phyloP scores from a whole-genome alignment of 2,113 vertebrate genomes.

The Pycnonotus jocosus region DNA sequence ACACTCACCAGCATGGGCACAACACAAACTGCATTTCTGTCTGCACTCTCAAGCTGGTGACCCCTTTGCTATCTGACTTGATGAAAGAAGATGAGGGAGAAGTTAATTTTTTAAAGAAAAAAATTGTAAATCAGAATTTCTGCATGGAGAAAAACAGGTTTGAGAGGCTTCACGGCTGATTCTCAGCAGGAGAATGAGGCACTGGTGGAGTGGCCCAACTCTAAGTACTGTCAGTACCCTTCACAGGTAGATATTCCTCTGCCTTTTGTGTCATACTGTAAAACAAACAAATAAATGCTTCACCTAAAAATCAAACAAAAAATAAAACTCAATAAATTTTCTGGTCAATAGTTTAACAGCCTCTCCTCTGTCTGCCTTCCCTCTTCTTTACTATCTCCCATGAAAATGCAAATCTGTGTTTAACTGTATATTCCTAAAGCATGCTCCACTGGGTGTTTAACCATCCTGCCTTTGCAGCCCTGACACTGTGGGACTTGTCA shows the following conservation, averaged over 20 bases:
- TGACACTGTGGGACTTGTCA: background rate
- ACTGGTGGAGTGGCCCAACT: background rate
- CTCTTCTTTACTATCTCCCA: background rate
- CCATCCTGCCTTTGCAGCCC: background rate
- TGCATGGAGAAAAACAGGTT: background rate
- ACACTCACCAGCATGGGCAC: background rate
- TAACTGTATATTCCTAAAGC: background rate
- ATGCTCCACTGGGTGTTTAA: background rate
- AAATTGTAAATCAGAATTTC: background rate
- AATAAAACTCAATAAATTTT: background rate
- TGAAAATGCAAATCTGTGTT: background rate
- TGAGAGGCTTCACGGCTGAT: background rate
- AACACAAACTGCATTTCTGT: background rate
- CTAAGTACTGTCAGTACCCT: background rate
- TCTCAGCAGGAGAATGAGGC: background rate
- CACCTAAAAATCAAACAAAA: background rate
- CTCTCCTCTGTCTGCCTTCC: background rate
- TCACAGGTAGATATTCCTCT: background rate
- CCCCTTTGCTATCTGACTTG: background rate
- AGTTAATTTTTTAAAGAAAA: background rate
- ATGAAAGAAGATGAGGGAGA: background rate
- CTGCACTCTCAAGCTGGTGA: background rate
- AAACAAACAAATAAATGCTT: background rate
- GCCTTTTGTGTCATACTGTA: background rate
- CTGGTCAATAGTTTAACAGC: rapidly evolving